Percentiles rank a stretch among this genome's conserved stretches.
Evolutionary conservation across 2,113 vertebrate genomes (phyloP).

Genomic region (Callipepla squamata): DNA sequence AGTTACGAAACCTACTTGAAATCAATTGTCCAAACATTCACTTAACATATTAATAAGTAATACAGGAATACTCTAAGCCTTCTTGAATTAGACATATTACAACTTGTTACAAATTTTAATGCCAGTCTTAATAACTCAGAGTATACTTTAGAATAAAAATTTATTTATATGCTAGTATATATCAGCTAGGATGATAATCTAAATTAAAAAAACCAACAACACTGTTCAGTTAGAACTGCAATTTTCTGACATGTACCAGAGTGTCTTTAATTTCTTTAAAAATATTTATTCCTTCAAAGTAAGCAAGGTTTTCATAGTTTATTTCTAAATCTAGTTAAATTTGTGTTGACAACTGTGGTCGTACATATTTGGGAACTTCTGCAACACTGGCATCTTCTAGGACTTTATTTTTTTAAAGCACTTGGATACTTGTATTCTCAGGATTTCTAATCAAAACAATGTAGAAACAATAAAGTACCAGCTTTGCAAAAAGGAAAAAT

Average conservation of each 20-base stretch:
- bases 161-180: neutral
- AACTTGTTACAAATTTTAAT: slow-evolving; percentile 60
- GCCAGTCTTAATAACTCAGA: slow-evolving; percentile 66
- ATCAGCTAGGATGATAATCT: neutral
- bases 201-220: neutral
- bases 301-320: neutral
- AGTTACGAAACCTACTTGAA: slow-evolving; percentile 55
- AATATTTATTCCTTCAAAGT: neutral
- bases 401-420: neutral
- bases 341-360: neutral
- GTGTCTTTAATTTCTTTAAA: neutral
- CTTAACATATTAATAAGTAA: slow-evolving; percentile 71
- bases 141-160: slow-evolving; percentile 37
- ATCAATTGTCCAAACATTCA: slow-evolving; percentile 66
- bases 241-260: neutral
- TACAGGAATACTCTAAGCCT: slow-evolving; percentile 49
- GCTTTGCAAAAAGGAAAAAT: neutral
- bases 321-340: neutral
- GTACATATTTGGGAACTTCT: neutral
- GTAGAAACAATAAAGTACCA: neutral
- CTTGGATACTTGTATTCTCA: neutral
- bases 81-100: slow-evolving; percentile 68
- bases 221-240: neutral
- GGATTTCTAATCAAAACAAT: neutral
- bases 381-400: neutral